Base-by-base conservation (phyloP, 2,888 invertebrate genomes). In the Conops quadrifasciatus region DNA sequence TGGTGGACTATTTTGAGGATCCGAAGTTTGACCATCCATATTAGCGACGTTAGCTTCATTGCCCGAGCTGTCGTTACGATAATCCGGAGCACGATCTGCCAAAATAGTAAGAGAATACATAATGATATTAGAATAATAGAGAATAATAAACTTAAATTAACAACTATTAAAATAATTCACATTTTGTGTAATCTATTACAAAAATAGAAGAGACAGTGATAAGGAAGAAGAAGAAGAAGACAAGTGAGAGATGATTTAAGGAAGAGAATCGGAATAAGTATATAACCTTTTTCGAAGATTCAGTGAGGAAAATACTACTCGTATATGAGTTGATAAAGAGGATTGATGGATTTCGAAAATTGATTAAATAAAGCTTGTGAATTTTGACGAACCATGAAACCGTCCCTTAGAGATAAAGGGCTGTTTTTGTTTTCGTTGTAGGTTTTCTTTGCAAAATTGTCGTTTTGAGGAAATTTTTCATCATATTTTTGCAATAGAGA, bases 1-100 rank as follows among this genome's bases (percentile, higher is more conserved):
- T 56, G 89, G 89, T 78, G 87, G 91, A 78, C 87, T 90, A 72
- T 85, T 85, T 80, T 87, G 89, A 56, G 90, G 89, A 81, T 92
- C 91, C 67, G 90, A 90, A 72, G 78, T 83, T 74, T 91, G 91
- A 45, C 89, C 90, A 82, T 92, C 92, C 72, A 90, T 90, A 84
- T 92, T 80, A 78, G 75, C 91, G 36, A 91, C 90, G 86, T 89
- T 90, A 78, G 87, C 88, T 77, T 89, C 89, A 77, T 89, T 89
- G 7, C 89, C 89, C 53, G 88, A 88, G 75, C 87, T 88, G 73
- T 88, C 86, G 68, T 85, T 85, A 66, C 83, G 81, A 75, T 81
- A 81, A 43, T 84, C 84, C 30, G 78, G 77, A 71, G 79, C 80
- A 60, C 84, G 84, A 80, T 85, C 85, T 85, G 76, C 65, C 72